Percentiles rank a stretch among this genome's conserved stretches.
These are phyloP conservation scores for Sycophila texana DNA, from an alignment of 2,888 invertebrate species.

Conservation along the genomic window DNA sequence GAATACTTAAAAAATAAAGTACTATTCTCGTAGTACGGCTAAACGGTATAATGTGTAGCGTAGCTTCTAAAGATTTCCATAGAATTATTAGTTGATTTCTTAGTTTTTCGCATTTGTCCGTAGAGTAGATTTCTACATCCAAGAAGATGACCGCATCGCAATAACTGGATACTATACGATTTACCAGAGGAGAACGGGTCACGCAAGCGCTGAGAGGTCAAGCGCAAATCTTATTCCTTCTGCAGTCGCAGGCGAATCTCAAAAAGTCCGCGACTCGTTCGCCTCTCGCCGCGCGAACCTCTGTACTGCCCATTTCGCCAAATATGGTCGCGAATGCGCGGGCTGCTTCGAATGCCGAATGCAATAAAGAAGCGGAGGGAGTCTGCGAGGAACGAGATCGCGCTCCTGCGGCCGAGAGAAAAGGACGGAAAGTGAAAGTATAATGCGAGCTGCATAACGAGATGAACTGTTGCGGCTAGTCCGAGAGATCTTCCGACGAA, in stretches of 20 bases:
- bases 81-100: no score
- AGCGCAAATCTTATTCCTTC: background rate
- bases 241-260: conserved; percentile 51
- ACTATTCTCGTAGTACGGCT: no score
- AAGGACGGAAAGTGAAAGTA: background rate
- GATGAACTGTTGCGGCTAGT: background rate
- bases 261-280: background rate
- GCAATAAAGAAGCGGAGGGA: conserved; percentile 45
- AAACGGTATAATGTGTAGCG: no score
- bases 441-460: background rate
- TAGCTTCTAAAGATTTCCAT: no score
- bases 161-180: background rate
- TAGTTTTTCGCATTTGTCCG: no score
- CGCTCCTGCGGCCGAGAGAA: background rate
- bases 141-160: background rate
- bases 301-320: conserved; percentile 63
- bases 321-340: conserved; percentile 69
- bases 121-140: no score
- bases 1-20: no score
- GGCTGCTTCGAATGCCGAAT: conserved; percentile 49
- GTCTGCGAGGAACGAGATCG: conserved; percentile 30
- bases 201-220: background rate
- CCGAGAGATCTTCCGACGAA: background rate
- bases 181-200: background rate
- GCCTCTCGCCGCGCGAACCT: conserved; percentile 45